Conservation (phyloP, 2,888 invertebrate species). For the Cephus runcator region DNA sequence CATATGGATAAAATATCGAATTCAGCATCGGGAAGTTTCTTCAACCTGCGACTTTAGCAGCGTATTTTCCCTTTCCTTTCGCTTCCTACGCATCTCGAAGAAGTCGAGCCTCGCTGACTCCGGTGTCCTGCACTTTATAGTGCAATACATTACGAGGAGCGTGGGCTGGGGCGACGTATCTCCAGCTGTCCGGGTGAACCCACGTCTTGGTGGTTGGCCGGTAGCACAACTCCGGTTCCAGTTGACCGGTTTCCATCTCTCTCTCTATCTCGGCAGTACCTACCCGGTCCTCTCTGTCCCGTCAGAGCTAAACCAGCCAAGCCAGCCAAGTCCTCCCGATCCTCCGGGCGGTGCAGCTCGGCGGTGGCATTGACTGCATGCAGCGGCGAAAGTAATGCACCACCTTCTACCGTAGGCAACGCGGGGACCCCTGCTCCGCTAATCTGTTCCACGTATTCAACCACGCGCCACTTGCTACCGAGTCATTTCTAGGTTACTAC, state of each 20-base stretch:
- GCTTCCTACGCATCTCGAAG: slow-evolving; percentile 50
- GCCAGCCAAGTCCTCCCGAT: neutral
- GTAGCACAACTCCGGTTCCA: slow-evolving; percentile 51
- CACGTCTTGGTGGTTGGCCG: slow-evolving; percentile 43
- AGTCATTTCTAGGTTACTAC: slow-evolving; percentile 55
- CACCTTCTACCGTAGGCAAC: neutral
- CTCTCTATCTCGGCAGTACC: neutral
- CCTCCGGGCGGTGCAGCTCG: neutral
- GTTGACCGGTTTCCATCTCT: slow-evolving; percentile 44
- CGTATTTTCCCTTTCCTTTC: slow-evolving; percentile 45
- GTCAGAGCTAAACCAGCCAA: neutral
- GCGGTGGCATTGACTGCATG: slow-evolving; percentile 50
- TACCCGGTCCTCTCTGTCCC: neutral
- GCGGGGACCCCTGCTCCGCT: slow-evolving; percentile 20
- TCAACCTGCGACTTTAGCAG: slow-evolving; percentile 41
- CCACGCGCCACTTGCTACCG: slow-evolving; percentile 29
- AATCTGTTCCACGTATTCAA: slow-evolving; percentile 41
- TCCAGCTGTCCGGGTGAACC: slow-evolving; percentile 47
- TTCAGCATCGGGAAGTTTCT: slow-evolving; percentile 23
- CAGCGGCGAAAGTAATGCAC: slow-evolving; percentile 56
- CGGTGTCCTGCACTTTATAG: slow-evolving; percentile 47
- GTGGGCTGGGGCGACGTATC: slow-evolving; percentile 46
- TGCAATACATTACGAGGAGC: slow-evolving; percentile 47
- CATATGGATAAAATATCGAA: neutral
- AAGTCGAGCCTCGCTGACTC: slow-evolving; percentile 24